phyloP scores from a whole-genome alignment of 1,140 invertebrate species.

The Drosophila nigromelanica region DNA sequence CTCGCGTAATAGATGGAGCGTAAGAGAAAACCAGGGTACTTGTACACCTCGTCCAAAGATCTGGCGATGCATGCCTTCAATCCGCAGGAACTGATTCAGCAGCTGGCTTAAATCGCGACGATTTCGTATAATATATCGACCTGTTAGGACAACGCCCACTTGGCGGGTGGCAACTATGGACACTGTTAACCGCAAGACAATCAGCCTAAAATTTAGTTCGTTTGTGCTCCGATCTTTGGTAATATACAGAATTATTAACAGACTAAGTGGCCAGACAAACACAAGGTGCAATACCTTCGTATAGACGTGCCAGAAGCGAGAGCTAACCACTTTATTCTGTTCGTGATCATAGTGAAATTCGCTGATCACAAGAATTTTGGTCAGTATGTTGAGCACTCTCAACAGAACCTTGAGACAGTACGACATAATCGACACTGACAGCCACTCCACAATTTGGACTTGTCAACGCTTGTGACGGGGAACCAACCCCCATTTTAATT shows the following conservation, averaged over 20 bases:
- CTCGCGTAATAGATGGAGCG: not conserved
- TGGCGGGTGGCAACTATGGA: not conserved
- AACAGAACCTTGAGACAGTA: not conserved
- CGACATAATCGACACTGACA: not conserved
- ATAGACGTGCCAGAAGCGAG: not conserved
- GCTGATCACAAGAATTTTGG: slow-evolving; percentile 1
- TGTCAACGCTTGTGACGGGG: not conserved
- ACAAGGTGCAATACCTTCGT: not conserved
- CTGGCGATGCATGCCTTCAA: not conserved
- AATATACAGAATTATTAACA: not conserved
- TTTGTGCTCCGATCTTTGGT: too few species aligned
- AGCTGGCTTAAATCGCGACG: not conserved
- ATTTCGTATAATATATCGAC: not conserved
- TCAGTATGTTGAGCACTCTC: not conserved
- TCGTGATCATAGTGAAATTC: not conserved
- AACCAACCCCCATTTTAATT: not conserved
- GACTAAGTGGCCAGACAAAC: not conserved
- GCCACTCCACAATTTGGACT: not conserved
- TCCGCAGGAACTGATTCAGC: not conserved
- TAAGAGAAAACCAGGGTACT: not conserved
- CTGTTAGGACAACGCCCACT: not conserved
- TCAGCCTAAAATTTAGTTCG: not conserved
- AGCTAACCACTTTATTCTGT: not conserved
- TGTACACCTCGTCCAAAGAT: not conserved
- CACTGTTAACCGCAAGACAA: not conserved